Conservation (phyloP, 1,140 invertebrate genomes). For the Drosophila funebris region DNA sequence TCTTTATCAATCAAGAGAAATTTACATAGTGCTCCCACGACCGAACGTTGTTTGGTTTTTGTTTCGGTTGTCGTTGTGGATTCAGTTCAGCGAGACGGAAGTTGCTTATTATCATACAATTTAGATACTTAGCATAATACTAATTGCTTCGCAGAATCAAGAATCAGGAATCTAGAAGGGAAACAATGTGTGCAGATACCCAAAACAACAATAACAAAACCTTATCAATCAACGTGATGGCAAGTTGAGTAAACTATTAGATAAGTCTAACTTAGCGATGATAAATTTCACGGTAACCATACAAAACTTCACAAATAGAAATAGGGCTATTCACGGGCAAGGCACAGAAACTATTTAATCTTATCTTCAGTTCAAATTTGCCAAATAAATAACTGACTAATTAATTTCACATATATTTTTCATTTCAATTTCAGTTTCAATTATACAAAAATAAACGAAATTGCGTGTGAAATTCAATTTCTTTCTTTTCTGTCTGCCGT, state of each 20-base stretch:
- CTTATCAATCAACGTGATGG: slow-evolving; percentile 33
- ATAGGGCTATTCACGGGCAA: neutral
- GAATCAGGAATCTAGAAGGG: neutral
- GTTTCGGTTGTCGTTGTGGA: neutral
- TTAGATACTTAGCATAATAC: slow-evolving; percentile 54
- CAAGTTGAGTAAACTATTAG: slow-evolving; percentile 4
- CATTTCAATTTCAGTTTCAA: slow-evolving; percentile 48
- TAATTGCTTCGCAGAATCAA: slow-evolving; percentile 41
- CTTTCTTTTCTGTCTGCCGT: neutral
- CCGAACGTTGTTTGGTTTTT: neutral
- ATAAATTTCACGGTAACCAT: neutral
- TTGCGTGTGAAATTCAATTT: slow-evolving; percentile 70
- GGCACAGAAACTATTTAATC: slow-evolving; percentile 10
- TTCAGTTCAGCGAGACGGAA: slow-evolving; percentile 42
- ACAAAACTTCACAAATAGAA: neutral
- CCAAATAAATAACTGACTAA: slow-evolving; percentile 45
- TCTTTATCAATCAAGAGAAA: slow-evolving; percentile 42
- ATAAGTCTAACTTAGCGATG: slow-evolving; percentile 16
- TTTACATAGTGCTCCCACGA: slow-evolving; percentile 40
- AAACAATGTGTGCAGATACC: slow-evolving; percentile 1
- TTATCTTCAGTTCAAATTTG: slow-evolving; percentile 24
- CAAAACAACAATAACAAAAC: slow-evolving; percentile 2
- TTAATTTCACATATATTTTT: slow-evolving; percentile 56
- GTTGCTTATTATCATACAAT: slow-evolving; percentile 60
- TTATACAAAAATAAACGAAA: slow-evolving; percentile 62